Evolutionary conservation across 2,113 vertebrate species (phyloP).

Genomic region (Plecotus auritus): DNA sequence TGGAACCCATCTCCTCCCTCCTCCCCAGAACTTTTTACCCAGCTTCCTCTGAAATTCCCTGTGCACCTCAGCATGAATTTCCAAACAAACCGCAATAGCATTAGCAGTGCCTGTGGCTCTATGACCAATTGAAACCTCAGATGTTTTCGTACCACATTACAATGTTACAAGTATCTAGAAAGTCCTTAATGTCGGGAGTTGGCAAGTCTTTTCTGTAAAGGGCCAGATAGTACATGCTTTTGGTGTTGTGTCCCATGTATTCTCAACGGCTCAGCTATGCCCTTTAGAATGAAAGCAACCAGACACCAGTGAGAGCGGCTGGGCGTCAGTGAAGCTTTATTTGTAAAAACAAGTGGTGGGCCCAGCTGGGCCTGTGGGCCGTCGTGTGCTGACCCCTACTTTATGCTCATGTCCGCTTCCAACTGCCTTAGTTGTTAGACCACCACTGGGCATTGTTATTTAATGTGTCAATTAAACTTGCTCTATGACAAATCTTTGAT

Average conservation of each 20-base stretch:
- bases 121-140: background rate
- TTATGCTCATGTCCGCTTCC: background rate
- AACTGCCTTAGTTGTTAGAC: background rate
- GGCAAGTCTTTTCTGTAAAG: background rate
- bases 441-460: background rate
- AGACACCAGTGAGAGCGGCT: background rate
- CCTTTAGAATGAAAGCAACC: background rate
- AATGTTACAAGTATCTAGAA: background rate
- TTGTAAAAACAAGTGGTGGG: background rate
- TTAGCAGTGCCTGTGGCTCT: background rate
- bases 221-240: background rate
- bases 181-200: background rate
- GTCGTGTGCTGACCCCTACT: background rate
- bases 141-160: background rate
- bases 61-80: background rate
- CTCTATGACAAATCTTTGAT: background rate
- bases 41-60: background rate
- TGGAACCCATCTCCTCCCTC: background rate
- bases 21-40: background rate
- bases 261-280: background rate
- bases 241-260: accelerated
- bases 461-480: background rate
- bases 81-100: background rate
- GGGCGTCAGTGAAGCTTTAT: constrained; percentile 21
- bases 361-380: background rate